A percentile compares a stretch with the other conserved stretches of the same genome.
phyloP scores from a whole-genome alignment of 2,888 invertebrate genomes.

The Megaustenia siamemsis region DNA sequence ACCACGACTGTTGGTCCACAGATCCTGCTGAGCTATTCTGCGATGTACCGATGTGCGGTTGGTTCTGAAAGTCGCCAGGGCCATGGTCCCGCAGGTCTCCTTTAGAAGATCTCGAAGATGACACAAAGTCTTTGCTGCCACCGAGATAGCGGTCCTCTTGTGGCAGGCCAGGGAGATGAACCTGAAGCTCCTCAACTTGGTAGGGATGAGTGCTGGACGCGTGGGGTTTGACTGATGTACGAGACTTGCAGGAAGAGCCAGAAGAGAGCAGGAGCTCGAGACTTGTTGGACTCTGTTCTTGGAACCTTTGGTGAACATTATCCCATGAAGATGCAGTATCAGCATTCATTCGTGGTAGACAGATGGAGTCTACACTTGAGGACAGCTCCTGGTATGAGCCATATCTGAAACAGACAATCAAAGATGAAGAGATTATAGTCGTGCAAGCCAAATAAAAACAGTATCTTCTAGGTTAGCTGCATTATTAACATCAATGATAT shows the following conservation, averaged over 20 bases:
- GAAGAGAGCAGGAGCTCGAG: background rate
- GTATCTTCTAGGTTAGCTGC: too few species aligned
- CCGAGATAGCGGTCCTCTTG: background rate
- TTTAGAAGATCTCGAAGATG: background rate
- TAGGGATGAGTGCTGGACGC: background rate
- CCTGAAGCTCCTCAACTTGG: background rate
- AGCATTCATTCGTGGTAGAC: background rate
- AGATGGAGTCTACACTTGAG: background rate
- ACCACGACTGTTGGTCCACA: background rate
- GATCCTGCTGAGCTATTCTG: constrained; percentile 26
- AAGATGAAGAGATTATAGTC: background rate
- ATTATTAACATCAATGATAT: too few species aligned
- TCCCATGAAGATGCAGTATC: background rate
- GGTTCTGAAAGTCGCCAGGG: background rate
- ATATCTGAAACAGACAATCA: constrained; percentile 10
- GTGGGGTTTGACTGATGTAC: background rate
- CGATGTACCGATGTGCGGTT: background rate
- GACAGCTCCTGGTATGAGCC: constrained; percentile 20
- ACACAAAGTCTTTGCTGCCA: background rate
- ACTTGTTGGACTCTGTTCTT: background rate
- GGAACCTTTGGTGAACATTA: background rate
- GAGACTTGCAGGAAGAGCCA: background rate
- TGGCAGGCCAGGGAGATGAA: background rate
- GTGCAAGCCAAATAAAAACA: too few species aligned
- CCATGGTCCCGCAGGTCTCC: background rate